phyloP scores from a whole-genome alignment of 2,797 vertebrate genomes.

The Xyrichtys novacula region DNA sequence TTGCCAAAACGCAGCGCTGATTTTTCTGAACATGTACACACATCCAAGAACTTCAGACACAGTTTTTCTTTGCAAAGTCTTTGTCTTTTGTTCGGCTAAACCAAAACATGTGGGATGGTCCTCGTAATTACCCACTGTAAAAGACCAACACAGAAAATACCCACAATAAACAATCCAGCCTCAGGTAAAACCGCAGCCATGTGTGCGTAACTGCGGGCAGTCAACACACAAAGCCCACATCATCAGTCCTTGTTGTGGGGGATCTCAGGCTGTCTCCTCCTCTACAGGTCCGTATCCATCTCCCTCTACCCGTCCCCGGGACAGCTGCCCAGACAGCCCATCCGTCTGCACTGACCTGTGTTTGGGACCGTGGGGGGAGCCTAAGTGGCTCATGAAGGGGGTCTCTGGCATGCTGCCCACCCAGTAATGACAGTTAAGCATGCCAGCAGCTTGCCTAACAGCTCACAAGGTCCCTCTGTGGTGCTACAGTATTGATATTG shows the following conservation, averaged over 20 bases:
- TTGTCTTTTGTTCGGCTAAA: slow-evolving; percentile 51
- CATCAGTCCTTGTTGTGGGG: slow-evolving; percentile 43
- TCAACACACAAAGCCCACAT: slow-evolving; percentile 43
- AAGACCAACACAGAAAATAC: slow-evolving; percentile 26
- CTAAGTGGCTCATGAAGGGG: slow-evolving; percentile 75
- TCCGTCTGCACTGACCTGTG: slow-evolving; percentile 81
- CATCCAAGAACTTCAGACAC: slow-evolving; percentile 21
- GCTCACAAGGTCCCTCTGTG: slow-evolving; percentile 74
- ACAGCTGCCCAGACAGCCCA: slow-evolving; percentile 75
- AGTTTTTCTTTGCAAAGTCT: slow-evolving; percentile 15
- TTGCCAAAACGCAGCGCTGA: slow-evolving; percentile 42
- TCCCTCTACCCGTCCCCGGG: slow-evolving; percentile 58
- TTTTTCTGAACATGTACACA: slow-evolving; percentile 28
- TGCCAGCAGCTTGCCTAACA: slow-evolving; percentile 71
- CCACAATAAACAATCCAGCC: slow-evolving; percentile 45
- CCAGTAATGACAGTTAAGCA: slow-evolving; percentile 72
- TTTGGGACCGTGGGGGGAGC: slow-evolving; percentile 69
- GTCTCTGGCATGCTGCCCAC: slow-evolving; percentile 72
- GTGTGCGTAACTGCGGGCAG: slow-evolving; percentile 36
- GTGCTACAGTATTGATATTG: slow-evolving; percentile 83
- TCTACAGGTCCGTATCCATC: slow-evolving; percentile 65
- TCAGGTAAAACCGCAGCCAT: slow-evolving; percentile 56
- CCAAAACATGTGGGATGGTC: slow-evolving; percentile 28
- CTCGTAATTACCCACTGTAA: slow-evolving; percentile 21
- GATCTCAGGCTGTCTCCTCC: slow-evolving; percentile 46